phyloP scores from a whole-genome alignment of 2,113 vertebrate genomes.

The Monopterus albus region DNA sequence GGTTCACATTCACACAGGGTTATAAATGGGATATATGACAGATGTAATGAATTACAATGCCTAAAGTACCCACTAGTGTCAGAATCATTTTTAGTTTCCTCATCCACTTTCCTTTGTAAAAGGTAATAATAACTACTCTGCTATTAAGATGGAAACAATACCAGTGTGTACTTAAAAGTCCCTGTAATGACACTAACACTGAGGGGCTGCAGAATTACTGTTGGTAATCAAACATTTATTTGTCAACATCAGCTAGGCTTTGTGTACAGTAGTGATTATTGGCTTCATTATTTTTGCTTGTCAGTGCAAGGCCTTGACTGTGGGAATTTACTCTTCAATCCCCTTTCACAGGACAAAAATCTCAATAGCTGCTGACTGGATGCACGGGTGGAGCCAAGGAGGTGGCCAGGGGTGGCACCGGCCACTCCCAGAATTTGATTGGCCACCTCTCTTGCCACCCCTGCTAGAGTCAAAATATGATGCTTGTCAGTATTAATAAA shows the following conservation, averaged over 20 bases:
- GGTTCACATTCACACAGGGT: slow-evolving; percentile 4
- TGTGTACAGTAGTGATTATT: too few relatives aligned
- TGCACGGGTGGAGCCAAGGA: too few relatives aligned
- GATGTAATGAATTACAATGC: slow-evolving; percentile 23
- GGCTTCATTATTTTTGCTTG: too few relatives aligned
- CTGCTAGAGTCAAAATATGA: too few relatives aligned
- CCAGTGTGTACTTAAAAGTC: not conserved
- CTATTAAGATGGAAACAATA: not conserved
- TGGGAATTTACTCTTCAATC: not conserved
- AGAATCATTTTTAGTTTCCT: not conserved
- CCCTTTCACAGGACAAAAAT: too few relatives aligned
- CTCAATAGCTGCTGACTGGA: too few relatives aligned
- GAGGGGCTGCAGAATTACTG: not conserved
- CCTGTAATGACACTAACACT: slow-evolving; percentile 11
- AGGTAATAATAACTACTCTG: not conserved
- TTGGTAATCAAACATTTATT: slow-evolving; percentile 13
- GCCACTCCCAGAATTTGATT: too few relatives aligned
- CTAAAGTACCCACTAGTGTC: slow-evolving; percentile 6
- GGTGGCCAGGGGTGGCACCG: too few relatives aligned
- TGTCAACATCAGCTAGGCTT: not conserved
- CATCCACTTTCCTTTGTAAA: not conserved
- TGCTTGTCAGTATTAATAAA: too few relatives aligned
- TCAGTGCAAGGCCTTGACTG: not conserved
- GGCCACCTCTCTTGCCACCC: too few relatives aligned
- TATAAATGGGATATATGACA: slow-evolving; percentile 14